Evolutionary conservation across 64 coral and sea anemone genomes (phyloP).

Genomic region (Montipora capricornis): DNA sequence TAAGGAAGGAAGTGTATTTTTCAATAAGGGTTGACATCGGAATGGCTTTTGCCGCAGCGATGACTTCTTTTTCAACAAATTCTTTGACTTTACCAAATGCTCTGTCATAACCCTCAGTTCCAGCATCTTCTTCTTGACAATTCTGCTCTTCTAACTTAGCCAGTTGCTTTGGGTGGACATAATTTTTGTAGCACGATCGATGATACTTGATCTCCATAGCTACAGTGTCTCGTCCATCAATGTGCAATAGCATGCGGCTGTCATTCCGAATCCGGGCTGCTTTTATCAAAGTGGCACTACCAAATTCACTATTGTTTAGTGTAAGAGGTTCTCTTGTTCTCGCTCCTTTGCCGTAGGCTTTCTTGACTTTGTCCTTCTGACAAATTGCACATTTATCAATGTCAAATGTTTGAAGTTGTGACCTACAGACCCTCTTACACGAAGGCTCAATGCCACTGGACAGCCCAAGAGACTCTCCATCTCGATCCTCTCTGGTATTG

Average conservation of each 20-base stretch:
- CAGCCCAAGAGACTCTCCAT: neutral
- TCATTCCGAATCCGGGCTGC: constrained; percentile 51
- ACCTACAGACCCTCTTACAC: constrained; percentile 16
- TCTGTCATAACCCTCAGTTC: constrained; percentile 42
- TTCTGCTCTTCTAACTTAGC: constrained; percentile 27
- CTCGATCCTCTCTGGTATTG: neutral
- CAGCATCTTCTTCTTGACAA: constrained; percentile 15
- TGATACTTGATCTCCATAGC: constrained; percentile 44
- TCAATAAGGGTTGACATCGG: constrained; percentile 45
- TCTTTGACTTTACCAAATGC: constrained; percentile 51
- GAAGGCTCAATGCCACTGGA: constrained; percentile 31
- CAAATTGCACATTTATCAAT: constrained; percentile 49
- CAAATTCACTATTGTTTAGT: constrained; percentile 30
- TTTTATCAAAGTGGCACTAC: constrained; percentile 8
- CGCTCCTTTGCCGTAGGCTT: constrained; percentile 4
- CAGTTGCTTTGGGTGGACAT: constrained; percentile 8
- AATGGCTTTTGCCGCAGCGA: constrained; percentile 14
- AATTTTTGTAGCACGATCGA: neutral
- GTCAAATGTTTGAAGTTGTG: constrained; percentile 44
- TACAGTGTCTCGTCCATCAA: constrained; percentile 28
- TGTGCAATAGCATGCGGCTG: constrained; percentile 32
- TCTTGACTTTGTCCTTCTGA: neutral
- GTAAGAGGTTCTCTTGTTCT: constrained; percentile 49
- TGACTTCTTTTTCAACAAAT: constrained; percentile 25
- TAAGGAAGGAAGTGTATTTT: constrained; percentile 18